Percentiles rank a stretch among this genome's conserved stretches.
Conservation (phyloP, 1,140 invertebrate genomes). For the Sminthurinus signatus region DNA sequence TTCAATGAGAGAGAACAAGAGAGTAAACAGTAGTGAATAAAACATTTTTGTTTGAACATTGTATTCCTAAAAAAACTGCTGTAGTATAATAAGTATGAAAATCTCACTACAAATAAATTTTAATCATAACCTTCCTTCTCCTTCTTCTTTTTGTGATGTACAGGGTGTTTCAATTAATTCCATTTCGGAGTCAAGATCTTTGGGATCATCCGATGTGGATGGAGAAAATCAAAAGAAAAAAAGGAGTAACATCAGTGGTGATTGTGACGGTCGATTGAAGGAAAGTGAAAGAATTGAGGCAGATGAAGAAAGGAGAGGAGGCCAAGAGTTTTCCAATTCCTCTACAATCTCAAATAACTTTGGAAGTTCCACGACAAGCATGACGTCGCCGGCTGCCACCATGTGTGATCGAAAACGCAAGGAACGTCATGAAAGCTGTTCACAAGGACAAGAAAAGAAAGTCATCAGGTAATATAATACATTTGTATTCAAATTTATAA, state of each 20-base stretch:
- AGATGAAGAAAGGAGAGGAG: not conserved
- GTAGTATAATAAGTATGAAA: not conserved
- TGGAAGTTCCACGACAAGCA: not conserved
- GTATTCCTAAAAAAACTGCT: no score
- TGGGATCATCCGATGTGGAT: not conserved
- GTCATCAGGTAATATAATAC: slow-evolving; percentile 55
- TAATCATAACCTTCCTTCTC: not conserved
- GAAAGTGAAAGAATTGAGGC: not conserved
- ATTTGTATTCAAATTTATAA: no score
- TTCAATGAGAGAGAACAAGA: no score
- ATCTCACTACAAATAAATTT: no score
- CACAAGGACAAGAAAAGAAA: slow-evolving; percentile 61
- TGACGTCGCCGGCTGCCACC: no score
- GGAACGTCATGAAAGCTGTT: slow-evolving; percentile 61
- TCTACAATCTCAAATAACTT: not conserved
- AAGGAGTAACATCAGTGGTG: not conserved
- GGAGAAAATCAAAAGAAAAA: not conserved
- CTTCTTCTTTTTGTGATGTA: slow-evolving; percentile 1
- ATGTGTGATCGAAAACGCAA: slow-evolving; percentile 58
- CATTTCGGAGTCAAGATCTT: slow-evolving; percentile 21
- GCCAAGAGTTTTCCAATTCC: not conserved
- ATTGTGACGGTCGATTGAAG: not conserved
- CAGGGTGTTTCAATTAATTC: slow-evolving; percentile 21
- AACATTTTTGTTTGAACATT: no score
- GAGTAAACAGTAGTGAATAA: no score